Conservation (phyloP, 2,888 invertebrate species). For the Siphlonurus alternatus region DNA sequence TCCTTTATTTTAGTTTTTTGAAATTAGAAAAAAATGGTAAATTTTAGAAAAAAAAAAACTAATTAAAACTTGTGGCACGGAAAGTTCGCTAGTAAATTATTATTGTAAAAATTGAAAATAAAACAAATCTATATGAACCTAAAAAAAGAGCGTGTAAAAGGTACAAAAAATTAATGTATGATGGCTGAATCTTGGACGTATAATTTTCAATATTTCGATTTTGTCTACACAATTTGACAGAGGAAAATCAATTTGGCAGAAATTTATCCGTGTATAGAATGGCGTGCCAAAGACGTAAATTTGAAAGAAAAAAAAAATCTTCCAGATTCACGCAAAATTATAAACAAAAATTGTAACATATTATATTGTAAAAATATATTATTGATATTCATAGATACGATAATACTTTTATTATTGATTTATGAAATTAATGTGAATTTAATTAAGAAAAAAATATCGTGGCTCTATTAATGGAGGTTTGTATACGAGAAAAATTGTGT, state of each 20-base stretch:
- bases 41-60: not conserved
- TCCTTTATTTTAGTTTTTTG: too few species aligned
- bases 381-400: too few species aligned
- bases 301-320: not conserved
- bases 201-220: not conserved
- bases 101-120: not conserved
- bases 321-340: too few species aligned
- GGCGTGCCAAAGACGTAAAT: not conserved
- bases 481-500: not conserved
- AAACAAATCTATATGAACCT: not conserved
- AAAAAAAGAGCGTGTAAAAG: not conserved
- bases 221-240: not conserved
- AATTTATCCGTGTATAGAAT: too few species aligned
- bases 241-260: not conserved
- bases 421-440: not conserved
- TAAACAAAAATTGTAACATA: too few species aligned
- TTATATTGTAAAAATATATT: too few species aligned
- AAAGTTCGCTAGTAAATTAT: slow-evolving; percentile 1
- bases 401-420: not conserved
- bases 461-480: too few species aligned
- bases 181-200: not conserved
- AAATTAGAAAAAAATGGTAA: too few species aligned
- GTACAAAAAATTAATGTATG: not conserved
- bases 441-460: not conserved
- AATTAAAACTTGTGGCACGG: slow-evolving; percentile 2